Percentiles rank a stretch among this genome's conserved stretches.
phyloP scores from a whole-genome alignment of 1,140 invertebrate species.

The Pachyrhynchus sulphureomaculatus region DNA sequence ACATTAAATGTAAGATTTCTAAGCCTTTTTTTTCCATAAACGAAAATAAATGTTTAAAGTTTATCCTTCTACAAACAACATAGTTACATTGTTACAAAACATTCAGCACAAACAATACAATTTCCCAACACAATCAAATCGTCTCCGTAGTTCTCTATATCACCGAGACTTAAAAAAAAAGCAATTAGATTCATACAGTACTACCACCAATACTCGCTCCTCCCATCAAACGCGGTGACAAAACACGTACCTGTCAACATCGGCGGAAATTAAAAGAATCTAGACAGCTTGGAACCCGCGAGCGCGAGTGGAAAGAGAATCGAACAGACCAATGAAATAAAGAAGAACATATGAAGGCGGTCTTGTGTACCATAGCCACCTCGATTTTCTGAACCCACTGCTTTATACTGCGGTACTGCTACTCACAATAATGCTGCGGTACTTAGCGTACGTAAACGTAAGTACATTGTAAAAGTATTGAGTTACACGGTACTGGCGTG shows the following conservation, averaged over 20 bases:
- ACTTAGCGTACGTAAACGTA: conserved; percentile 21
- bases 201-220: conserved; percentile 18
- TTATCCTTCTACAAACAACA: too few species aligned
- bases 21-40: too few species aligned
- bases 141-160: background rate
- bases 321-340: conserved; percentile 27
- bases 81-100: too few species aligned
- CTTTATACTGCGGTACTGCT: conserved; percentile 14
- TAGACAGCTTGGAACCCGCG: conserved; percentile 6
- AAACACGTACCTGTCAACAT: conserved; percentile 24
- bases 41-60: too few species aligned
- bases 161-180: background rate
- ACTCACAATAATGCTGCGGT: conserved; percentile 19
- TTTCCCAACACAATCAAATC: background rate
- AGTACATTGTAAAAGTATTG: conserved; percentile 11
- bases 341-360: conserved; percentile 26
- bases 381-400: conserved; percentile 26
- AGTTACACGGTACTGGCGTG: conserved; percentile 9
- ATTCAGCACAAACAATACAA: too few species aligned
- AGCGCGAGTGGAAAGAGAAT: conserved; percentile 30
- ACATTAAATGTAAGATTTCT: too few species aligned
- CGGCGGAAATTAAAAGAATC: conserved; percentile 23
- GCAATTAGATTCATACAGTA: background rate
- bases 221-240: conserved; percentile 30
- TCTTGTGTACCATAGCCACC: conserved; percentile 27